Base-by-base conservation (phyloP, 2,888 invertebrate genomes). In the Hirtodrosophila alboralis region DNA sequence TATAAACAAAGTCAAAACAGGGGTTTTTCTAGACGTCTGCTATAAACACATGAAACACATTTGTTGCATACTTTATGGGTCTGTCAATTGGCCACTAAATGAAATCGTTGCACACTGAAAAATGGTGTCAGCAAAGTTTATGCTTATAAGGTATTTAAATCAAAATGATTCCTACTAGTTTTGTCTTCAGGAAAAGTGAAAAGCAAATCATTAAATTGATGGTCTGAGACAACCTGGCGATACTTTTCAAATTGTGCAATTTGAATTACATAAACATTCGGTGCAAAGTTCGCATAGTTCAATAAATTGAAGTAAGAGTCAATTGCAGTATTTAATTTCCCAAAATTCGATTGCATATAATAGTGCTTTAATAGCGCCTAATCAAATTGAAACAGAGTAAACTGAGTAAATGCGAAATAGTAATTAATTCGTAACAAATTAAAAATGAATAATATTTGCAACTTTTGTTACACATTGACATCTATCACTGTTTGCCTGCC, bases 81-180 rank as follows among this genome's bases (percentile, higher is more conserved):
- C 53, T 56, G 61, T 66, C 75, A 59, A 51, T 66, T 59, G 59
- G 28, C 57, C 53, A 10, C 53, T 49, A 53, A 80, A 75, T 74
- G 62, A 60, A 83, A 53, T 68, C 57, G 33, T 65, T 49, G 14
- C 10, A 14, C 34, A 27, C 12, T 10, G 30, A 28, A 37, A 36
- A 38, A 36, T 40, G 63, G 64, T 75, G 84, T 73, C 73, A 63
- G 48, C 40, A 40, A 75, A 83, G 51, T 72, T 75, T 48, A 34
- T 12, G 27, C 9, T 30, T n/a, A n/a, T n/a, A n/a, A n/a, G n/a
- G n/a, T n/a, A 5, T 13, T 34, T 45, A 43, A 60, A 58, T 63
- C 13, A 53, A 63, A 70, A 58, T 64, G 62, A 13, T 37, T 43
- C 8, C 8, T 8, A 8, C 23, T 23, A 18, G 48, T 37, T 47